Evolutionary conservation across 2,113 vertebrate species (phyloP), one percentile per base, ranked within the genome.

Genomic region (Microcebus jonahi): DNA sequence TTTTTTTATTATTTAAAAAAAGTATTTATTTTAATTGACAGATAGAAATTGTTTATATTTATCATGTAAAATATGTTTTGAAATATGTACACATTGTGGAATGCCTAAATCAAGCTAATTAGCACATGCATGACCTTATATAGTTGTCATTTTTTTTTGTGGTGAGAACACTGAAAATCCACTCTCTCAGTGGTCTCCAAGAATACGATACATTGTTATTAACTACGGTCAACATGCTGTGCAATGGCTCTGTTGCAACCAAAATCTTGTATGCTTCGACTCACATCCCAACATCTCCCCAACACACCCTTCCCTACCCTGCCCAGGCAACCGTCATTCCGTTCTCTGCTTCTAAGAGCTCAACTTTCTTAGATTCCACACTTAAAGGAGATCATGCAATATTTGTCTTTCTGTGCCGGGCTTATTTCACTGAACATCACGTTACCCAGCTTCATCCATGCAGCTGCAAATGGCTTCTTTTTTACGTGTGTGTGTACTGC

Each of bases 301-400:
- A 7, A 21, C 20, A 57, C 10, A n/a, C 20, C 20, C 10, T 2
- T 45, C 45, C 21, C n/a, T 2, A 71, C n/a, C n/a, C 1, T 2
- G 25, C 11, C 23, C 70, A 14, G 70, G 70, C 12, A 42, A 42
- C 13, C 39, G 27, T 6, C 70, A 27, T 73, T 25, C 12, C 25
- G 25, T 23, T 8, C 70, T 27, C 12, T 14, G 21, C 12, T 70
- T 70, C n/a, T 42, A 8, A 3, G 36, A 73, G 39, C 23, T 25
- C 39, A 3, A 42, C 39, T 42, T 73, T 73, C 23, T 73, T 27
- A 42, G 70, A 73, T 42, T 42, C 36, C 70, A 55, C 53, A 55
- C 17, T 2, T 18, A 55, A 6, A 55, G 6, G 17, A 55, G 17
- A 20, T 55, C 53, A 42, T 13, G 70, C 23, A 23, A 11, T 39